These are phyloP conservation scores for Drosophila subobscura DNA, from an alignment of 1,140 invertebrate genomes.

Conservation along the genomic window DNA sequence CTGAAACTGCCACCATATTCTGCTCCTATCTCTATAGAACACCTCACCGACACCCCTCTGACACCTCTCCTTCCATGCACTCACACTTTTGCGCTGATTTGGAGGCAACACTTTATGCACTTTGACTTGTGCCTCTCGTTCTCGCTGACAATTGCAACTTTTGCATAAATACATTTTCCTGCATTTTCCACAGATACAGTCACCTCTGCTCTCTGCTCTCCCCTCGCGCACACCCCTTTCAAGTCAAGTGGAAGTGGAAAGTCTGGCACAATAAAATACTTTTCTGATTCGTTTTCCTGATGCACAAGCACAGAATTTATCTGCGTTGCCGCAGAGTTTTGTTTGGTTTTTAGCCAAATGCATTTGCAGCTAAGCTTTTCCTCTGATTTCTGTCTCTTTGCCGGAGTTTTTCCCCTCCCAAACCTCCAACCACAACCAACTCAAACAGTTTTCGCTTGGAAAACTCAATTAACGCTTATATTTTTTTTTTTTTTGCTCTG, in stretches of 20 bases:
- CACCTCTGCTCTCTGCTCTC: slow-evolving; percentile 4
- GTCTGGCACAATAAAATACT: slow-evolving; percentile 55
- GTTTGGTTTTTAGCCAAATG: slow-evolving; percentile 38
- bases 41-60: neutral
- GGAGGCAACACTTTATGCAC: slow-evolving; percentile 66
- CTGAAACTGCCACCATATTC: slow-evolving; percentile 6
- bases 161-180: slow-evolving; percentile 80
- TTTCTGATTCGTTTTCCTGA: slow-evolving; percentile 61
- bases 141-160: slow-evolving; percentile 77
- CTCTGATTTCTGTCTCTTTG: slow-evolving; percentile 1
- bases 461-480: slow-evolving; percentile 71
- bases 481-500: slow-evolving; percentile 18
- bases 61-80: neutral
- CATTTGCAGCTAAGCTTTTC: slow-evolving; percentile 45
- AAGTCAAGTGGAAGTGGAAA: slow-evolving; percentile 68
- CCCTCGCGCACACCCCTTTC: neutral
- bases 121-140: slow-evolving; percentile 36
- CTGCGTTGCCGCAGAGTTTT: slow-evolving; percentile 30
- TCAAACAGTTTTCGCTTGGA: slow-evolving; percentile 28
- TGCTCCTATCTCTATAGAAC: neutral
- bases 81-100: slow-evolving; percentile 42
- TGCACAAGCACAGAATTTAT: slow-evolving; percentile 56
- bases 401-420: neutral
- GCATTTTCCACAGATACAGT: slow-evolving; percentile 48
- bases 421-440: too few relatives aligned